Conservation (phyloP, 2,888 invertebrate genomes). For the Platycheirus albimanus region DNA sequence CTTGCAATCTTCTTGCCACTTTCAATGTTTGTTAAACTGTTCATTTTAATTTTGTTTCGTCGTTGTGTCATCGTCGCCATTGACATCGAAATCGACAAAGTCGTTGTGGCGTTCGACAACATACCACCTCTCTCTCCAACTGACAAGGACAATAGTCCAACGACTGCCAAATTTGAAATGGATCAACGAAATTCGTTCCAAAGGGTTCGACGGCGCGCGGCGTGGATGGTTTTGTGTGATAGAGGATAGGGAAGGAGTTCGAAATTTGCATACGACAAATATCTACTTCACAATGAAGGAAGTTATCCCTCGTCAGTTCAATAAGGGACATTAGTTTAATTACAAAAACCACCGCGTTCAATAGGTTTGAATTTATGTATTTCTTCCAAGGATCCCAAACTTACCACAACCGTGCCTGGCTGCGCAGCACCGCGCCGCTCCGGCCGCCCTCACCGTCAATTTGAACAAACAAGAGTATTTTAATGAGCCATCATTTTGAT, state of each 20-base stretch:
- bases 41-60: slow-evolving; percentile 71
- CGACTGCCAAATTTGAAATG: slow-evolving; percentile 66
- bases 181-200: slow-evolving; percentile 58
- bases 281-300: slow-evolving; percentile 70
- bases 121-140: slow-evolving; percentile 19
- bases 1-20: slow-evolving; percentile 67
- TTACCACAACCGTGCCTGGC: slow-evolving; percentile 5
- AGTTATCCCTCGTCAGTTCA: slow-evolving; percentile 74
- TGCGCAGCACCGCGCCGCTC: no score
- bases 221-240: no score
- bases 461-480: slow-evolving; percentile 37
- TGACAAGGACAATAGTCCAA: slow-evolving; percentile 51
- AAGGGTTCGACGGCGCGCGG: slow-evolving; percentile 28
- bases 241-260: slow-evolving; percentile 32
- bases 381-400: slow-evolving; percentile 33
- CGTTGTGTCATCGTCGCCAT: slow-evolving; percentile 8
- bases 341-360: slow-evolving; percentile 74
- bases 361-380: slow-evolving; percentile 62
- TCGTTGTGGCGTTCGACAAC: slow-evolving; percentile 16
- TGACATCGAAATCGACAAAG: neutral
- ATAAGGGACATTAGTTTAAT: slow-evolving; percentile 74
- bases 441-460: no score
- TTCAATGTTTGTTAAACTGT: slow-evolving; percentile 74
- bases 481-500: slow-evolving; percentile 51
- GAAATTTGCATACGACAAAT: slow-evolving; percentile 72